Conservation (phyloP, 2,113 vertebrate species). For the Cavia aperea region DNA sequence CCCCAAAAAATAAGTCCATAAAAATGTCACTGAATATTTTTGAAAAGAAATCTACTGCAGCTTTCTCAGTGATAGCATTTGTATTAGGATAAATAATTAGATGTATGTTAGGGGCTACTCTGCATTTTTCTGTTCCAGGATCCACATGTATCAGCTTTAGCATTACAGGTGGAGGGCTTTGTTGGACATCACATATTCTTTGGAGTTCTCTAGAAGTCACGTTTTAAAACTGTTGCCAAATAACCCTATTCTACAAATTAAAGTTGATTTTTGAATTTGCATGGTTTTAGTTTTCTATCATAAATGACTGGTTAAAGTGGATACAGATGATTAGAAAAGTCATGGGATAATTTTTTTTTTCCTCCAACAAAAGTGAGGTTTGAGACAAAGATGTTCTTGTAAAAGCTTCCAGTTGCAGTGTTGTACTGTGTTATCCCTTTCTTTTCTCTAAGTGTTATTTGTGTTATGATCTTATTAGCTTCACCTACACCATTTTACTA, state of each 20-base stretch:
- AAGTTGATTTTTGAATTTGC: not conserved
- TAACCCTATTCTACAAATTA: not conserved
- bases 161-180: not conserved
- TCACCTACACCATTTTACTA: not conserved
- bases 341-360: not conserved
- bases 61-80: not conserved
- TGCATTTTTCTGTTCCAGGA: not conserved
- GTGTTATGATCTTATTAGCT: not conserved
- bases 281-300: not conserved
- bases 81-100: not conserved
- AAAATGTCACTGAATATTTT: not conserved
- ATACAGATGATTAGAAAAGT: slow-evolving; percentile 7
- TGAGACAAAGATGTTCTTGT: not conserved
- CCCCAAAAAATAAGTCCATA: not conserved
- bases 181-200: not conserved
- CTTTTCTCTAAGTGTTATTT: not conserved
- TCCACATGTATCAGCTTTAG: not conserved
- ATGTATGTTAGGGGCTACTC: not conserved
- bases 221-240: not conserved
- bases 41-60: not conserved
- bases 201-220: not conserved
- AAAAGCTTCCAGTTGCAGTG: not conserved
- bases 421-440: not conserved
- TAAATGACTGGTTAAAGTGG: not conserved
- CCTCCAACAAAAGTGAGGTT: not conserved